These are phyloP conservation scores for Bucco capensis DNA, from an alignment of 2,113 vertebrate genomes.

Conservation along the genomic window DNA sequence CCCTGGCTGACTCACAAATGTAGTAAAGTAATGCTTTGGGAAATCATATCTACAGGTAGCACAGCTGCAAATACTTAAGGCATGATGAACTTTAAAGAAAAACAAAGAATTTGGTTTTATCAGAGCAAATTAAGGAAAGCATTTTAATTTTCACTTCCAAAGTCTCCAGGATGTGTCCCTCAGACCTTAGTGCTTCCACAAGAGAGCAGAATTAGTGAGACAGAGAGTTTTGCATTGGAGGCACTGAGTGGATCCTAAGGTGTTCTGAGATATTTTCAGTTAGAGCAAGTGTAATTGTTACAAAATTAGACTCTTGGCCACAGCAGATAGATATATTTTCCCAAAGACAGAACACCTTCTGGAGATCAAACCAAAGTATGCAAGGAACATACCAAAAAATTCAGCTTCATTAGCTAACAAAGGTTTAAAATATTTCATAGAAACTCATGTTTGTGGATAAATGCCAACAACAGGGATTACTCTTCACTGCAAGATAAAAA, in stretches of 20 bases:
- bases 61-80: background rate
- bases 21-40: background rate
- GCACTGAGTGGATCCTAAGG: background rate
- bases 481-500: background rate
- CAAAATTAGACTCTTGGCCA: background rate
- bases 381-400: background rate
- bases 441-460: background rate
- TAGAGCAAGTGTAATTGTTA: background rate
- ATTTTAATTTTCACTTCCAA: background rate
- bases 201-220: background rate
- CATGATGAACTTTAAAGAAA: background rate
- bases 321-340: background rate
- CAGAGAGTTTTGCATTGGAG: background rate
- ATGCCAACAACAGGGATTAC: background rate
- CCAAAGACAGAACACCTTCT: background rate
- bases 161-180: background rate
- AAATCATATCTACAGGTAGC: background rate
- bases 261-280: background rate
- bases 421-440: background rate
- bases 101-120: background rate
- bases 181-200: background rate
- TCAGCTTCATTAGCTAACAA: background rate
- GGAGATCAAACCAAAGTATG: background rate
- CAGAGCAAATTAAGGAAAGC: background rate
- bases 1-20: background rate